Evolutionary conservation across 2,113 vertebrate genomes (phyloP).

Genomic region (Brachirus orientalis): DNA sequence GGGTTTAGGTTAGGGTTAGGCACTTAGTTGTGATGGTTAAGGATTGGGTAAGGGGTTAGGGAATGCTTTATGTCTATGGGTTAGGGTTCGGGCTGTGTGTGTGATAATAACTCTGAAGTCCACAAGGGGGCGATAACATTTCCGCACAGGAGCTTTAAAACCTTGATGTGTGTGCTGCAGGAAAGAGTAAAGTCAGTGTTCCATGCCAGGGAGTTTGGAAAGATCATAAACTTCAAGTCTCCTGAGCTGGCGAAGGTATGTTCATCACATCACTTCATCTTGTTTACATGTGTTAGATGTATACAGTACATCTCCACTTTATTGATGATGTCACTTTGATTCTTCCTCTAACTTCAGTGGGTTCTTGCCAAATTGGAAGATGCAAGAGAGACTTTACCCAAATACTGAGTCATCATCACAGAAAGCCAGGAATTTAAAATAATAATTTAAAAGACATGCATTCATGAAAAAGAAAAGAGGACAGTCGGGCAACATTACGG

Average conservation of each 20-base stretch:
- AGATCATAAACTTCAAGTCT: constrained; percentile 96
- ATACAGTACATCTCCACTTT: not conserved
- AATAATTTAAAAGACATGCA: not conserved
- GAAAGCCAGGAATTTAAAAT: not conserved
- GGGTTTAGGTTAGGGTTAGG: too few relatives aligned
- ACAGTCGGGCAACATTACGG: not conserved
- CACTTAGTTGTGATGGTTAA: too few relatives aligned
- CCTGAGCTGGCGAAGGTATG: constrained; percentile 92
- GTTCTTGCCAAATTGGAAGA: constrained; percentile 93
- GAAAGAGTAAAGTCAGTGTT: constrained; percentile 98
- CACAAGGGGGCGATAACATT: too few relatives aligned
- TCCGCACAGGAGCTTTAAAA: not conserved
- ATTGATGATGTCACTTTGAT: not conserved
- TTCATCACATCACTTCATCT: not conserved
- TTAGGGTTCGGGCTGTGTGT: too few relatives aligned
- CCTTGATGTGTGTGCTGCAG: constrained; percentile 72
- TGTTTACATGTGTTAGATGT: not conserved
- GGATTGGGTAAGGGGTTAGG: too few relatives aligned
- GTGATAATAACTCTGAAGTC: too few relatives aligned
- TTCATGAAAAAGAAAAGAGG: not conserved
- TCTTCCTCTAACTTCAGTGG: constrained; percentile 83
- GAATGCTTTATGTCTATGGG: too few relatives aligned
- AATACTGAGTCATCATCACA: constrained; percentile 61
- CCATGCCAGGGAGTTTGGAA: constrained; percentile 97
- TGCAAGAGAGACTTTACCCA: constrained; percentile 88